Evolutionary conservation across 2,113 vertebrate species (phyloP), one percentile per base, ranked within the genome.

Genomic region (Scomber scombrus): DNA sequence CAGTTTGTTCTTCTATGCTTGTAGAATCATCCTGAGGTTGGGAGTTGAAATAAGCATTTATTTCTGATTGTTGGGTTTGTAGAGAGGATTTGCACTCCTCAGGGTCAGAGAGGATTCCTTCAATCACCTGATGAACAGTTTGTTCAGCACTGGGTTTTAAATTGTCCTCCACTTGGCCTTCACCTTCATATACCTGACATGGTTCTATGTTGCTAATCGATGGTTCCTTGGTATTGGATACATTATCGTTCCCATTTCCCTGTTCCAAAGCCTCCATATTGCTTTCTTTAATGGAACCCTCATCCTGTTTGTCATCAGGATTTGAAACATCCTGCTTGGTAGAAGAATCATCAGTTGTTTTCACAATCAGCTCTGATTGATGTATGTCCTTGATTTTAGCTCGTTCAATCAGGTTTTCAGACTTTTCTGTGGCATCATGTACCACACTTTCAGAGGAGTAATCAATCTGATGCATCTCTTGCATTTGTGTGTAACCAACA

Each of bases 21-120:
- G 13, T 11, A 68, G 49, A 71, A 52, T 13, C 47, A 40, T 77
- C 81, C 19, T 43, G 45, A 63, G 9, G n/a, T 40, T 81, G 14
- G 3, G 50, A 74, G 18, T 73, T 56, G 19, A 81, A 61, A 67
- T 29, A 12, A 51, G 2, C 6, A 61, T 75, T 54, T 9, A 13
- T 61, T 61, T 80, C 78, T 79, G 73, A 66, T 19, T 71, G 45
- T 26, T 21, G 19, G n/a, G 29, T 71, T 78, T 78, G 73, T 11
- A 54, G 29, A 76, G 8, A 34, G 12, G 19, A 26, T 13, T 58
- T 13, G 2, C n/a, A 45, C 4, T 67, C 52, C 18, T 40, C 34
- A 9, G 2, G 2, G 7, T 40, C 34, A 40, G 6, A 40, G 9
- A 40, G 7, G 34, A 40, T 8, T 40, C 8, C 34, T 7, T 40